phyloP scores from a whole-genome alignment of 2,888 invertebrate species.

The Drosophila recens region DNA sequence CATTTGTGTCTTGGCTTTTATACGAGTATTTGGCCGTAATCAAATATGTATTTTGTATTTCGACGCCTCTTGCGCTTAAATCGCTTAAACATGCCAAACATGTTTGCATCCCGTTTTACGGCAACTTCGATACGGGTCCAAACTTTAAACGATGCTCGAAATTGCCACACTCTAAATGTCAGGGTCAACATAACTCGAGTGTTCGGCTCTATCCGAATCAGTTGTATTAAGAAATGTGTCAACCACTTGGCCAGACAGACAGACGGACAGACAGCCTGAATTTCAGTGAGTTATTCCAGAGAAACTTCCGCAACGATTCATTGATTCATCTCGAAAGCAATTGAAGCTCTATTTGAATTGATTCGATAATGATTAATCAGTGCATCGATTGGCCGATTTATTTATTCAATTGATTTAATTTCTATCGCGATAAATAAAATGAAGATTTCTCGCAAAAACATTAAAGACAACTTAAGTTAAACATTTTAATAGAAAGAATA shows the following conservation, averaged over 20 bases:
- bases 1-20: slow-evolving; percentile 71
- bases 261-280: neutral
- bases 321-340: slow-evolving; percentile 18
- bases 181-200: slow-evolving; percentile 60
- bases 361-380: slow-evolving; percentile 30
- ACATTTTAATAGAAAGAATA: too few species aligned
- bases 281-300: slow-evolving; percentile 32
- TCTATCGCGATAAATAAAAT: too few species aligned
- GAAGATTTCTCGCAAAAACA: too few species aligned
- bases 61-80: slow-evolving; percentile 31
- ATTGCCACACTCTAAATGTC: slow-evolving; percentile 75
- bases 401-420: too few species aligned
- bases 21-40: slow-evolving; percentile 45
- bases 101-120: slow-evolving; percentile 82
- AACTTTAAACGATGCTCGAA: slow-evolving; percentile 57
- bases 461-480: too few species aligned
- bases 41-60: slow-evolving; percentile 23
- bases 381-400: slow-evolving; percentile 52
- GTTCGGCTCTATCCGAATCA: neutral
- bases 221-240: slow-evolving; percentile 58
- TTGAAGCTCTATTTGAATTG: neutral
- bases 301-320: slow-evolving; percentile 36
- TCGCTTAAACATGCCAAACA: slow-evolving; percentile 82
- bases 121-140: slow-evolving; percentile 52
- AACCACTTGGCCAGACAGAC: slow-evolving; percentile 19